Conservation (phyloP, 1,140 invertebrate species). For the Calosoma granatense region DNA sequence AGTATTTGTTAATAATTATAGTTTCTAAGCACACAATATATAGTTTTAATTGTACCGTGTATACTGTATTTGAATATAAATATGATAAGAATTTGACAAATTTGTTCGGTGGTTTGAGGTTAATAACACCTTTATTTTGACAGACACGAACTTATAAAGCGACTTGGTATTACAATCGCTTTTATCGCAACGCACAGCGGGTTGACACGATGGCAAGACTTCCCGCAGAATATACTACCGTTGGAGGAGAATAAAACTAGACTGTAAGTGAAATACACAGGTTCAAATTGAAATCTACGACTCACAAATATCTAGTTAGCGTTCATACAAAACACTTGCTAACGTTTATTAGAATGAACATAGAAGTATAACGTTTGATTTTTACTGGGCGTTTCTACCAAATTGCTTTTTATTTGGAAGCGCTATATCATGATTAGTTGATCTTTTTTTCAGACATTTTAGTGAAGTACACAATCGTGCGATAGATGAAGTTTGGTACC, state of each 20-base stretch:
- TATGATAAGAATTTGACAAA: too few relatives aligned
- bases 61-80: too few relatives aligned
- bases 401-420: not conserved
- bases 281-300: not conserved
- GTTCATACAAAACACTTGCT: too few relatives aligned
- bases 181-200: constrained; percentile 86
- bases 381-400: too few relatives aligned
- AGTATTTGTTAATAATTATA: too few relatives aligned
- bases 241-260: constrained; percentile 12
- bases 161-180: constrained; percentile 71
- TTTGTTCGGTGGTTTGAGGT: too few relatives aligned
- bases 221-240: constrained; percentile 37
- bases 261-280: too few relatives aligned
- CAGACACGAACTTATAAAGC: constrained; percentile 60
- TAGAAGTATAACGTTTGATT: not conserved
- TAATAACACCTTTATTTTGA: constrained; percentile 17
- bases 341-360: not conserved
- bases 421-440: not conserved
- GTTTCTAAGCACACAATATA: too few relatives aligned
- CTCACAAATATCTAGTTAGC: not conserved
- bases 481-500: constrained; percentile 90
- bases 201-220: constrained; percentile 77
- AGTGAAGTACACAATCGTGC: constrained; percentile 65
- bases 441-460: constrained; percentile 52
- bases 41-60: too few relatives aligned